These are phyloP conservation scores for Cyclopterus lumpus DNA, from an alignment of 2,797 vertebrate genomes.

Conservation along the genomic window DNA sequence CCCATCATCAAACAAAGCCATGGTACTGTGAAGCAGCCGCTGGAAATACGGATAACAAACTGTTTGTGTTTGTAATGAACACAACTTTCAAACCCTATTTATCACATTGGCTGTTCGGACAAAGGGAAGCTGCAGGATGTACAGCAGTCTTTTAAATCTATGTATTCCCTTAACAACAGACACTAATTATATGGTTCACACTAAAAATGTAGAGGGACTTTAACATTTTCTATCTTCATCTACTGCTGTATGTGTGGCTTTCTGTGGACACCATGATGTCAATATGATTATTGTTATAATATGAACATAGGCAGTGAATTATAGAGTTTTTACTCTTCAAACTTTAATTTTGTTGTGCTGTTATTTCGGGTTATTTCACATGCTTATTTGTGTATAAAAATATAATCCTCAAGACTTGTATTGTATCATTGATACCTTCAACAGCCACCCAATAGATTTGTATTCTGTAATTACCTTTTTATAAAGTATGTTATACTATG, in stretches of 20 bases:
- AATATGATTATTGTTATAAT: background rate
- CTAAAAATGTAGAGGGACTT: background rate
- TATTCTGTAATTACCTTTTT: background rate
- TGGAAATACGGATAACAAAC: conserved; percentile 5
- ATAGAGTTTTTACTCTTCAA: too few relatives aligned
- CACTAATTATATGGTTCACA: background rate
- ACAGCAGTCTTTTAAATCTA: background rate
- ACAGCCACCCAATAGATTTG: background rate
- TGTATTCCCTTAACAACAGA: conserved; percentile 1
- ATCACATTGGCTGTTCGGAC: conserved; percentile 11
- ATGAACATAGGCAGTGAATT: background rate
- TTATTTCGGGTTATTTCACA: background rate
- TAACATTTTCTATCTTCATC: background rate
- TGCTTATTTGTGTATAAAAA: background rate
- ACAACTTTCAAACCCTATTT: background rate
- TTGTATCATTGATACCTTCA: background rate
- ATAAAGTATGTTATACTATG: background rate
- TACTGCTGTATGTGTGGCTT: background rate
- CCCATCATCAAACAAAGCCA: conserved; percentile 23
- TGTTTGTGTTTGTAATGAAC: conserved; percentile 16
- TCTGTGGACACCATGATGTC: background rate
- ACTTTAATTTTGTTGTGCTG: background rate
- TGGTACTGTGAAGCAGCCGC: background rate
- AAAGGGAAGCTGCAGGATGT: conserved; percentile 7
- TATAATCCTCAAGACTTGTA: background rate